A percentile compares a stretch with the other conserved stretches of the same genome.
These are phyloP conservation scores for Borostomias antarcticus DNA, from an alignment of 2,797 vertebrate genomes.

Conservation along the genomic window DNA sequence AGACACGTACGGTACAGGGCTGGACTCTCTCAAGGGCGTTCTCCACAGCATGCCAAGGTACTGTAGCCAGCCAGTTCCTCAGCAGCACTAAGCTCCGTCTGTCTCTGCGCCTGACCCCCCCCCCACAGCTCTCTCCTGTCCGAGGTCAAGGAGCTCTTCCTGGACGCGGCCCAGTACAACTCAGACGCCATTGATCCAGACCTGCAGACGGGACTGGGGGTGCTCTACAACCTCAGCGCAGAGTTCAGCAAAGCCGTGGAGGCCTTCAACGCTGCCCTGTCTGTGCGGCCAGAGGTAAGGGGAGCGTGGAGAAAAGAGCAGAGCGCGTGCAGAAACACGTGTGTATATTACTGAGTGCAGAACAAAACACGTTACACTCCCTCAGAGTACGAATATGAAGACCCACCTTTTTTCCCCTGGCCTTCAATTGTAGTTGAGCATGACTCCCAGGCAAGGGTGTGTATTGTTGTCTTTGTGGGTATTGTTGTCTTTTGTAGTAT, in stretches of 20 bases:
- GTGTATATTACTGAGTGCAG: too few relatives aligned
- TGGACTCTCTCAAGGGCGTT: background rate
- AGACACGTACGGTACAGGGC: background rate
- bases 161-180: constrained; percentile 92
- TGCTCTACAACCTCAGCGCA: constrained; percentile 93
- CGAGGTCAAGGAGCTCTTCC: constrained; percentile 92
- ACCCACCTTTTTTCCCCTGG: too few relatives aligned
- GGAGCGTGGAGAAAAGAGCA: too few relatives aligned
- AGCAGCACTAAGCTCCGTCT: constrained; percentile 43
- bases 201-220: constrained; percentile 95
- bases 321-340: too few relatives aligned
- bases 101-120: constrained; percentile 11
- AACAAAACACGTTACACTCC: too few relatives aligned
- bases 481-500: too few relatives aligned
- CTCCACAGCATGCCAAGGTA: background rate
- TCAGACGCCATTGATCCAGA: constrained; percentile 91
- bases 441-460: too few relatives aligned
- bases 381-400: too few relatives aligned
- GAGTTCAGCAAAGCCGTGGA: constrained; percentile 98
- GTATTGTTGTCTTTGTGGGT: too few relatives aligned
- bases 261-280: constrained; percentile 94
- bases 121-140: constrained; percentile 82
- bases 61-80: background rate
- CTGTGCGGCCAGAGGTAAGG: constrained; percentile 91
- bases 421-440: too few relatives aligned